These are phyloP conservation scores for Nansenia antarctica DNA, from an alignment of 2,113 vertebrate genomes.

Conservation along the genomic window DNA sequence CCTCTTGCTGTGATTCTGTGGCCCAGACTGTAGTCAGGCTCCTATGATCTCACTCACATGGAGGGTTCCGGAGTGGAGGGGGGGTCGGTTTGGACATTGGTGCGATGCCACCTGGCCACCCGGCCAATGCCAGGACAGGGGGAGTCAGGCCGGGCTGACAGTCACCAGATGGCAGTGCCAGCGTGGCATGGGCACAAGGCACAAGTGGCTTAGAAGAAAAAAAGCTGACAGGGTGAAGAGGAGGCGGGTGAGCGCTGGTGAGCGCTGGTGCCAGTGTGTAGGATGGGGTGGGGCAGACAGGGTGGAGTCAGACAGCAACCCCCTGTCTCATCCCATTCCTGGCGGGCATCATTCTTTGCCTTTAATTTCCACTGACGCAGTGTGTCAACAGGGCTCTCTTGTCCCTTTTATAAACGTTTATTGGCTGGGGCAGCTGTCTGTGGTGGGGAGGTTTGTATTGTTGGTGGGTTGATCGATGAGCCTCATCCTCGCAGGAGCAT, in stretches of 20 bases:
- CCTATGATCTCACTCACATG: neutral
- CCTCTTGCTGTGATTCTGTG: neutral
- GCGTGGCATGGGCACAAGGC: neutral
- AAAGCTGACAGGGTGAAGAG: neutral
- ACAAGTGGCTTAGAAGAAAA: neutral
- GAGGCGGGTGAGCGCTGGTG: neutral
- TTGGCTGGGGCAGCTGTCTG: neutral
- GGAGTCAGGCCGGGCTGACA: neutral
- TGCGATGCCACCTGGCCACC: neutral
- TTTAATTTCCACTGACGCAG: neutral
- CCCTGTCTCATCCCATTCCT: neutral
- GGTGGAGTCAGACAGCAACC: neutral
- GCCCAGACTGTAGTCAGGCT: neutral
- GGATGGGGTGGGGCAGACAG: neutral
- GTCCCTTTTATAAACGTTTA: neutral
- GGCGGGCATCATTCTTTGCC: neutral
- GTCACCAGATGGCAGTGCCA: slow-evolving; percentile 8
- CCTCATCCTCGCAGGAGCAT: neutral
- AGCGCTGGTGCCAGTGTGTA: neutral
- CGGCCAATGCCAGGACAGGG: neutral
- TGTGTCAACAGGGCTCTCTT: slow-evolving; percentile 1
- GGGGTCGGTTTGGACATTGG: neutral
- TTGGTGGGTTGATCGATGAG: slow-evolving; percentile 3
- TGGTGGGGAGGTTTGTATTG: neutral
- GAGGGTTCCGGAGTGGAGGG: neutral